Conservation (phyloP, 2,797 vertebrate species). For the Intellagama lesueurii region DNA sequence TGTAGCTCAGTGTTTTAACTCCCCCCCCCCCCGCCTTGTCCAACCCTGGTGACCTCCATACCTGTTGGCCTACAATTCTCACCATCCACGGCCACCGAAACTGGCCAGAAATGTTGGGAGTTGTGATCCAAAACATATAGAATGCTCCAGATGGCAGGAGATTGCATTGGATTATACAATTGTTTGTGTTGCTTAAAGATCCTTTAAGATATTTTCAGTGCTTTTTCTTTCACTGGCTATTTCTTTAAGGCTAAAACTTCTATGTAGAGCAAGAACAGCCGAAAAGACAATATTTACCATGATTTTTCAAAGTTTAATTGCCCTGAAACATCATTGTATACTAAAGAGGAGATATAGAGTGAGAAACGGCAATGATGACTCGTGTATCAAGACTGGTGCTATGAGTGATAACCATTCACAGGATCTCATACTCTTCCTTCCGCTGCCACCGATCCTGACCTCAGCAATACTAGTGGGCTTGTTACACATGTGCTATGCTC, state of each 20-base stretch:
- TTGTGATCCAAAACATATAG: too few relatives aligned
- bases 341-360: background rate
- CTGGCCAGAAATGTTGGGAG: too few relatives aligned
- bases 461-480: background rate
- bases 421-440: background rate
- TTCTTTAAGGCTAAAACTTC: conserved; percentile 11
- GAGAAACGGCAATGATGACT: background rate
- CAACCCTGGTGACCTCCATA: background rate
- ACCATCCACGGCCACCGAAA: too few relatives aligned
- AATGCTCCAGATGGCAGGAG: too few relatives aligned
- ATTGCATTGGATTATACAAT: background rate
- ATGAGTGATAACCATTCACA: background rate
- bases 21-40: too few relatives aligned
- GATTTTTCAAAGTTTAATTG: too few relatives aligned
- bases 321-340: background rate
- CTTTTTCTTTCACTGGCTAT: background rate
- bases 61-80: too few relatives aligned
- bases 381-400: background rate
- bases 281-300: background rate
- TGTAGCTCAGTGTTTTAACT: background rate
- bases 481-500: background rate
- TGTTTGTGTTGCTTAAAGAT: background rate
- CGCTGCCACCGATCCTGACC: too few relatives aligned
- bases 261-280: background rate
- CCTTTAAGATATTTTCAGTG: background rate